Percentiles rank a stretch among this genome's conserved stretches.
Conservation (phyloP, 2,113 vertebrate species). For the Cynocephalus volans region DNA sequence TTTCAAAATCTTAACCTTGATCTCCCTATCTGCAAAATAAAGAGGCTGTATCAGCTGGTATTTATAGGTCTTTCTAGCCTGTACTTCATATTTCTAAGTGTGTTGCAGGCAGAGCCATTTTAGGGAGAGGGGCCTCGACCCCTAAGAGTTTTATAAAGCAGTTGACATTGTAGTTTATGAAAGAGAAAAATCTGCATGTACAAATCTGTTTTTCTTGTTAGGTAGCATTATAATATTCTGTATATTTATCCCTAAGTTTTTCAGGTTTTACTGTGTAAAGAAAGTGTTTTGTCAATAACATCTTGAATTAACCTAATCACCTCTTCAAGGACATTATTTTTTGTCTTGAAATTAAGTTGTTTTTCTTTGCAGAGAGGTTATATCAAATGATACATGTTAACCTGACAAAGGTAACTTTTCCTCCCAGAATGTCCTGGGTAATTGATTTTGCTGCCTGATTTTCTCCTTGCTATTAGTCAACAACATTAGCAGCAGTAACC, state of each 20-base stretch:
- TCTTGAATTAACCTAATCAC: not conserved
- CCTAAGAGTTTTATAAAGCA: not conserved
- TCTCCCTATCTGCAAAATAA: not conserved
- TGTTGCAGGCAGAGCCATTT: not conserved
- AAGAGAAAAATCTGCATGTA: not conserved
- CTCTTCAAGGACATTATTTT: not conserved
- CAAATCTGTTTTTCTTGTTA: not conserved
- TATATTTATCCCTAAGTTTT: not conserved
- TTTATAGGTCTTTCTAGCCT: not conserved
- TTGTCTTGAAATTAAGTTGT: not conserved
- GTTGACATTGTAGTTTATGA: not conserved
- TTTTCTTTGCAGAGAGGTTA: constrained; percentile 12
- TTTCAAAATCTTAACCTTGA: constrained; percentile 9
- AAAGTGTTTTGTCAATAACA: not conserved
- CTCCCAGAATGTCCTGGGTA: not conserved
- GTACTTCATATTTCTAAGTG: not conserved
- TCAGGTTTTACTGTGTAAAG: not conserved
- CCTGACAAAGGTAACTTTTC: not conserved
- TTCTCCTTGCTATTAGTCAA: constrained; percentile 13
- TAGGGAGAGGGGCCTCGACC: not conserved
- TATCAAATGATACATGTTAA: not conserved
- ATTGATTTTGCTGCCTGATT: not conserved
- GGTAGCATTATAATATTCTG: not conserved
- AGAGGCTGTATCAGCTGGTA: not conserved
- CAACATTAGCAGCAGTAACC: not conserved